Base-by-base conservation (phyloP, 2,797 vertebrate species). In the Coregonus ussuriensis region DNA sequence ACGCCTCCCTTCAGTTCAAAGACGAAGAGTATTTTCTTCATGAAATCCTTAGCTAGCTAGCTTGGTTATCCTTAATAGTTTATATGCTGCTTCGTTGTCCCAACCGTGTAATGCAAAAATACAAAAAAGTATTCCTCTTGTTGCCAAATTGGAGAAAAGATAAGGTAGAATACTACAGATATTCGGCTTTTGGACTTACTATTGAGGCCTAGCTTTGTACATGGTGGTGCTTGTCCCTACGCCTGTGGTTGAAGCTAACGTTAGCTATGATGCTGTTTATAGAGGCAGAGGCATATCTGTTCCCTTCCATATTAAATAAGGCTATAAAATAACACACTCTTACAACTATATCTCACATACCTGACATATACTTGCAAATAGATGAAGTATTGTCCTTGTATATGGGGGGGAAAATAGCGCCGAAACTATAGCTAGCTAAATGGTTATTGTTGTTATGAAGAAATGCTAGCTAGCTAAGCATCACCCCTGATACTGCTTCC, bases 151-250 rank as follows among this genome's bases (percentile, higher is more conserved):
- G 56, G 29, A 59, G 53, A 72, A 65, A 41, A 74, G 11, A 54
- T 72, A 33, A 16, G 33, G 15, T 4, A 77, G 53, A 41, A 75
- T 1, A 52, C 25, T 29, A 71, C 35, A 21, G 21, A 71, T 68
- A 56, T 33, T 68, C 66, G 72, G 53, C 41, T 70, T 66, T 76
- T 75, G 83, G 83, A 83, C 86, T 80, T 67, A 53, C 75, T 63
- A 53, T 74, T 74, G 77, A 85, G 90, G 89, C 89, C 90, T 90
- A 91, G 79, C 87, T 85, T 76, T 56, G 53, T 59, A 35, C 29
- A 68, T 86, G 81, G 82, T 83, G 84, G 82, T 84, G 83, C 84
- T 83, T 81, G 82, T 83, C 78, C 77, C 79, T 88, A 68, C 84
- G 86, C 74, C 82, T 77, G 80, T 79, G 76, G 74, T 74, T 80